phyloP scores from a whole-genome alignment of 1,140 invertebrate genomes.

The Neodiprion fabricii region DNA sequence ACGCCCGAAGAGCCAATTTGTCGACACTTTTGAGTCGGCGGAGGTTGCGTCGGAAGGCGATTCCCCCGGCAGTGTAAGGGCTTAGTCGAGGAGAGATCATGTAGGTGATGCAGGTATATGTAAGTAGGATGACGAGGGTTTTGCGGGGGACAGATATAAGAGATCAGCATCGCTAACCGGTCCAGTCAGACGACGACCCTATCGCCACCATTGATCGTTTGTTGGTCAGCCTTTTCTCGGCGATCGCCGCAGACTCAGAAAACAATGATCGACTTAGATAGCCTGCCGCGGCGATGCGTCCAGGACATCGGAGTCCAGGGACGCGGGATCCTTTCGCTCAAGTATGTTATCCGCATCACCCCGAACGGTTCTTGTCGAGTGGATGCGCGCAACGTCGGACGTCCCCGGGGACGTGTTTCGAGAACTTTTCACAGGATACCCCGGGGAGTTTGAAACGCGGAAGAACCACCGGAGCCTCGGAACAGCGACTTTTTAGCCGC shows the following conservation, averaged over 20 bases:
- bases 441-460: conserved; percentile 1
- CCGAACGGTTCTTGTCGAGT: conserved; percentile 2
- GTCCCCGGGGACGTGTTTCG: conserved; percentile 6
- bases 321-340: not conserved
- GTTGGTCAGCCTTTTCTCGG: conserved; percentile 4
- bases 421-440: conserved; percentile 1
- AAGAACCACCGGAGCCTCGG: not conserved
- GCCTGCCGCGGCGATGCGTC: not conserved
- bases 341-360: conserved; percentile 4
- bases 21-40: not conserved
- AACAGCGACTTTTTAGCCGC: not conserved
- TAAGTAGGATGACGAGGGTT: not conserved
- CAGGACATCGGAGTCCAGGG: not conserved
- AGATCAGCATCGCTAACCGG: not conserved
- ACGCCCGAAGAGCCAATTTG: not conserved
- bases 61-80: too few relatives aligned
- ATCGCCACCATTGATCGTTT: conserved; percentile 5
- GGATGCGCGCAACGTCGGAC: not conserved
- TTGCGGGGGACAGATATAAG: not conserved
- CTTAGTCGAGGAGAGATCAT: not conserved
- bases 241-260: not conserved
- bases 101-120: not conserved
- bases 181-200: not conserved
- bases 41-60: too few relatives aligned
- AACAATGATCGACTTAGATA: conserved; percentile 5